phyloP scores from a whole-genome alignment of 2,113 vertebrate genomes.

The Galeopterus variegatus region DNA sequence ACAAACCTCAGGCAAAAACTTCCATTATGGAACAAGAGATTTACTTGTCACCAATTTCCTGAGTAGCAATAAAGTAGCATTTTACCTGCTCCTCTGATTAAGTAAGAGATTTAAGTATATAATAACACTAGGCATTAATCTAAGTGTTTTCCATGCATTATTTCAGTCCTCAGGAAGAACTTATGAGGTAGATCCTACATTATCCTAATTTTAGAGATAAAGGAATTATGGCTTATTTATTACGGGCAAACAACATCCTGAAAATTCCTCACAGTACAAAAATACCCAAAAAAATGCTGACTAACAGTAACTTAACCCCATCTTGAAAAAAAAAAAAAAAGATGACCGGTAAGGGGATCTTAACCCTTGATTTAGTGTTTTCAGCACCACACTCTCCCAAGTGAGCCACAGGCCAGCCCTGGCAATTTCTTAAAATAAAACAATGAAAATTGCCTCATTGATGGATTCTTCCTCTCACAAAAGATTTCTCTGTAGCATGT shows the following conservation, averaged over 20 bases:
- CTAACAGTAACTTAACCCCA: not conserved
- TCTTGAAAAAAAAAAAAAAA: too few species aligned
- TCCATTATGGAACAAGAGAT: not conserved
- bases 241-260: not conserved
- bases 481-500: too few species aligned
- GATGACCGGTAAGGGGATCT: too few species aligned
- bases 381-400: too few species aligned
- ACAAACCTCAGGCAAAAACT: not conserved
- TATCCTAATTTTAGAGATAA: not conserved
- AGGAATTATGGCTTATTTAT: not conserved
- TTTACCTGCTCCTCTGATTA: not conserved
- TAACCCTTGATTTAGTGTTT: too few species aligned
- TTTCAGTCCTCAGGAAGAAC: not conserved
- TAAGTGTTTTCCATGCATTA: not conserved
- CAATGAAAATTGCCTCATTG: too few species aligned
- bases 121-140: not conserved
- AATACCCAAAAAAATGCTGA: not conserved
- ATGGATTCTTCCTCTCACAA: too few species aligned
- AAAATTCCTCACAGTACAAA: conserved; percentile 1
- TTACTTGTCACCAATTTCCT: not conserved
- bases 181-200: not conserved
- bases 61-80: not conserved
- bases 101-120: not conserved
- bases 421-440: too few species aligned
- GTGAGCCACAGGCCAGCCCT: too few species aligned